A percentile compares a stretch with the other conserved stretches of the same genome.
Conservation (phyloP, 2,888 invertebrate species). For the Mongoloraphidia duomilia region DNA sequence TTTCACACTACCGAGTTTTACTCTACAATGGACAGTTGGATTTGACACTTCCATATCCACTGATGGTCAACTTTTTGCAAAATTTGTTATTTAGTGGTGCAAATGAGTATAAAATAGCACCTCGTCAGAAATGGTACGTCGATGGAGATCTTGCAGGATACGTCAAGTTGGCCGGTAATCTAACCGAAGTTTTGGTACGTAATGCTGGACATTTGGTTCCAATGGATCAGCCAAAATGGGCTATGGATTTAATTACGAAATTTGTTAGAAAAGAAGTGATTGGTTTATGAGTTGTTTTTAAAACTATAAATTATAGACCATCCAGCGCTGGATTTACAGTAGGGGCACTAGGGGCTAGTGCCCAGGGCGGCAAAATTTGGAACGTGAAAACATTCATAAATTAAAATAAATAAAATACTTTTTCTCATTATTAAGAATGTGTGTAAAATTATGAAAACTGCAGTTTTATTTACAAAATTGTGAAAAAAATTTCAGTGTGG, state of each 20-base stretch:
- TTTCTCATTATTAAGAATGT: too few relatives aligned
- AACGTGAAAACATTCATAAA: too few relatives aligned
- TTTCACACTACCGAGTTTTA: constrained; percentile 37
- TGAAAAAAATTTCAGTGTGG: too few relatives aligned
- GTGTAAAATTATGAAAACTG: too few relatives aligned
- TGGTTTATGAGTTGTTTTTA: too few relatives aligned
- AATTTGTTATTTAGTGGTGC: constrained; percentile 47
- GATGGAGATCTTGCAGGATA: constrained; percentile 51
- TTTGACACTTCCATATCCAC: constrained; percentile 44
- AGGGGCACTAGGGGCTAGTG: too few relatives aligned
- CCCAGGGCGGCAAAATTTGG: too few relatives aligned
- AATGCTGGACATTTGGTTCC: constrained; percentile 56
- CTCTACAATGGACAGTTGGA: constrained; percentile 55
- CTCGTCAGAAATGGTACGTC: constrained; percentile 47
- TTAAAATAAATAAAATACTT: too few relatives aligned
- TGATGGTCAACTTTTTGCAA: constrained; percentile 45
- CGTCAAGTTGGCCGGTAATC: constrained; percentile 43
- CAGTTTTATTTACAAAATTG: too few relatives aligned
- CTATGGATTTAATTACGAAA: constrained; percentile 13
- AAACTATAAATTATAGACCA: too few relatives aligned
- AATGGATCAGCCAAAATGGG: constrained; percentile 41
- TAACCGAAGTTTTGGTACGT: constrained; percentile 51
- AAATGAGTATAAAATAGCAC: constrained; percentile 41
- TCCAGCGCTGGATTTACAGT: too few relatives aligned
- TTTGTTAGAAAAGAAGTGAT: too few relatives aligned